These are phyloP conservation scores for Microcebus jonahi DNA, from an alignment of 2,113 vertebrate genomes.

Conservation along the genomic window DNA sequence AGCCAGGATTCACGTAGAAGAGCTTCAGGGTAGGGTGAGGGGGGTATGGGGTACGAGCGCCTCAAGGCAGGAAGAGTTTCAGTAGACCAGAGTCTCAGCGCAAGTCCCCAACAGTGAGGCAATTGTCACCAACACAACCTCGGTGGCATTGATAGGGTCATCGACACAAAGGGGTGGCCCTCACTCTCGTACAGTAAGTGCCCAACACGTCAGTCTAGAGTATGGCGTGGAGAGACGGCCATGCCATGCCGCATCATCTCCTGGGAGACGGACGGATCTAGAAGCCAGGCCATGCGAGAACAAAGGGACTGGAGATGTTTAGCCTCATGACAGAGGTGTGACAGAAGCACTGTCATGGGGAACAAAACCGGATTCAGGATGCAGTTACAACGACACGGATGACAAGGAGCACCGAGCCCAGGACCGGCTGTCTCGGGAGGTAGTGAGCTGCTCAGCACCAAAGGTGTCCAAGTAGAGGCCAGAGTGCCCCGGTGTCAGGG, in stretches of 20 bases:
- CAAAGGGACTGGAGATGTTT: neutral
- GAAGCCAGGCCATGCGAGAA: neutral
- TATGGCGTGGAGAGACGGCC: neutral
- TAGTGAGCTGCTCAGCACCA: neutral
- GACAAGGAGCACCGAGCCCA: neutral
- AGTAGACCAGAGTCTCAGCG: neutral
- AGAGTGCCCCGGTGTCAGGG: too few relatives aligned
- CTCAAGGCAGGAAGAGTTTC: neutral
- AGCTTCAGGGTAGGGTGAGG: neutral
- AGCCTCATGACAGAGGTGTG: neutral
- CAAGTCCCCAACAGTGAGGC: rapidly evolving
- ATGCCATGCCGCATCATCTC: too few relatives aligned
- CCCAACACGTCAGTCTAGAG: neutral
- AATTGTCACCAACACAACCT: neutral
- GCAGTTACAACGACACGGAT: neutral
- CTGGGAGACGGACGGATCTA: neutral
- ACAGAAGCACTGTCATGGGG: neutral
- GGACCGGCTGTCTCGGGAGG: neutral
- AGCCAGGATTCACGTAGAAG: rapidly evolving
- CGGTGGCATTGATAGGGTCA: neutral
- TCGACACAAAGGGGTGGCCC: rapidly evolving
- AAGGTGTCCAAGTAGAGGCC: neutral
- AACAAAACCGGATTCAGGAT: neutral
- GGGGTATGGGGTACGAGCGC: rapidly evolving
- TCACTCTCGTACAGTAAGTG: neutral